Evolutionary conservation across 2,797 vertebrate genomes (phyloP).

Genomic region (Chromobotia macracanthus): DNA sequence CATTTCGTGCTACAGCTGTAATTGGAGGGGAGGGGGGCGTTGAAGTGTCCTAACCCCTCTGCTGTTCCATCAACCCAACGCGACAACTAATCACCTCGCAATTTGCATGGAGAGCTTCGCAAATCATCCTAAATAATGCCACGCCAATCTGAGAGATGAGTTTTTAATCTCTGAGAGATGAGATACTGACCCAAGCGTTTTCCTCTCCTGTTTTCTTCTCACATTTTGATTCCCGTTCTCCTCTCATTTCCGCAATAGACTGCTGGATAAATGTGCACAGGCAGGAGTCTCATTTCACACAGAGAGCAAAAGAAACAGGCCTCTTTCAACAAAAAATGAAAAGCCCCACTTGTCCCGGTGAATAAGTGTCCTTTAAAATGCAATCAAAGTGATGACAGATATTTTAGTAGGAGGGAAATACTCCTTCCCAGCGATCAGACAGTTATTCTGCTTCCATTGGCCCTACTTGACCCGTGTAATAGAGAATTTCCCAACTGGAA

Average conservation of each 20-base stretch:
- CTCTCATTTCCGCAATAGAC: constrained; percentile 74
- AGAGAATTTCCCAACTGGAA: constrained; percentile 77
- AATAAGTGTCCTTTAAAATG: constrained; percentile 83
- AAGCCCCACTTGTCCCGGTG: constrained; percentile 69
- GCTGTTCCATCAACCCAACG: constrained; percentile 78
- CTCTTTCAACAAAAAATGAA: constrained; percentile 69
- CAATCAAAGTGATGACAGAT: constrained; percentile 84
- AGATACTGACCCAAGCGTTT: constrained; percentile 86
- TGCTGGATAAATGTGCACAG: constrained; percentile 85
- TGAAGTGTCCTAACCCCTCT: constrained; percentile 78
- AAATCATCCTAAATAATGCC: constrained; percentile 84
- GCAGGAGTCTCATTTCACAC: constrained; percentile 74
- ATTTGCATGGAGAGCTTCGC: constrained; percentile 84
- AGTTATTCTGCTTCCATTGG: constrained; percentile 82
- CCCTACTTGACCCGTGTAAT: constrained; percentile 84
- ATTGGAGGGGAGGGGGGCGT: constrained; percentile 77
- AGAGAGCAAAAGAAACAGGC: constrained; percentile 69
- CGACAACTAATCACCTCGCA: constrained; percentile 81
- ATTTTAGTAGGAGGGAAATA: constrained; percentile 73
- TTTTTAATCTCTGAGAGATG: constrained; percentile 95
- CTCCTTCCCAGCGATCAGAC: constrained; percentile 70
- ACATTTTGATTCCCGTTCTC: constrained; percentile 56
- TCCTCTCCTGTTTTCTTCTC: constrained; percentile 46
- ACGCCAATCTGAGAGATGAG: constrained; percentile 86
- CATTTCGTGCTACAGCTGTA: constrained; percentile 73